Evolutionary conservation across 2,113 vertebrate species (phyloP).

Genomic region (Dromas ardeola): DNA sequence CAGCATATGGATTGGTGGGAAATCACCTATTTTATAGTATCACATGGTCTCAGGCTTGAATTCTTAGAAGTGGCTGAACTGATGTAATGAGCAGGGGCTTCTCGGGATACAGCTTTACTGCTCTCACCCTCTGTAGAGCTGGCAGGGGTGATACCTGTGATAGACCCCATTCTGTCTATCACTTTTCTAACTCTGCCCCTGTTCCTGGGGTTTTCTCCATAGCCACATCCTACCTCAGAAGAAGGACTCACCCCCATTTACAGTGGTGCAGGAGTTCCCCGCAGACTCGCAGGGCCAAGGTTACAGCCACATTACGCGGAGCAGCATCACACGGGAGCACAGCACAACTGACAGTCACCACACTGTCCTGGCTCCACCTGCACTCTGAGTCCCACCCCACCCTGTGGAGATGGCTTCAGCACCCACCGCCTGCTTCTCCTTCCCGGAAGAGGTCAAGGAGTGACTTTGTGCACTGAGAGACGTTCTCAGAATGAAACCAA

Average conservation of each 20-base stretch:
- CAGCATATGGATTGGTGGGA: neutral
- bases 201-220: neutral
- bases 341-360: neutral
- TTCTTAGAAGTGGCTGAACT: neutral
- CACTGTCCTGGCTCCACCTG: fast-evolving
- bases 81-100: neutral
- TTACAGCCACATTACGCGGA: neutral
- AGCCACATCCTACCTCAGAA: neutral
- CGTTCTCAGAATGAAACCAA: neutral
- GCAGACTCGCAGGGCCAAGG: neutral
- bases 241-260: neutral
- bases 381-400: neutral
- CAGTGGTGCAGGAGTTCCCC: neutral
- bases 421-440: neutral
- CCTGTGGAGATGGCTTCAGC: neutral
- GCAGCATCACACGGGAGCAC: neutral
- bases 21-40: neutral
- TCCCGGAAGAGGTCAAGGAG: neutral
- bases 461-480: neutral
- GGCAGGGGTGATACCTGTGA: neutral
- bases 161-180: neutral
- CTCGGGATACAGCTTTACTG: neutral
- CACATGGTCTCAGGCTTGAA: neutral
- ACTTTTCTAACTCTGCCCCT: neutral
- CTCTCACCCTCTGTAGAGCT: neutral